Conservation (phyloP, 23 tunicate genomes). For the Ciona savignyi region DNA sequence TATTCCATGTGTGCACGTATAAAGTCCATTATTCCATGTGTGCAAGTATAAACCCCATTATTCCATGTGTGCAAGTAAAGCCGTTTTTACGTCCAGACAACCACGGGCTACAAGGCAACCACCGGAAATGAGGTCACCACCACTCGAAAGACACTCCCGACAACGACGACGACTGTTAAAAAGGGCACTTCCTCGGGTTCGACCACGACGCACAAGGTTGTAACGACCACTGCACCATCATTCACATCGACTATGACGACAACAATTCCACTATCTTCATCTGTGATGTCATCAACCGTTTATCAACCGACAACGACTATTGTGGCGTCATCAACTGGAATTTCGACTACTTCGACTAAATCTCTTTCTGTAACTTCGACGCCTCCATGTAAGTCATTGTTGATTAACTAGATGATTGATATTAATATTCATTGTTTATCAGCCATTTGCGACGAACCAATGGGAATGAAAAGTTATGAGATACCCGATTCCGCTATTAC, state of each 20-base stretch:
- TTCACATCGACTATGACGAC: no score
- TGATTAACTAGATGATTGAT: neutral
- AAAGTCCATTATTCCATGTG: no score
- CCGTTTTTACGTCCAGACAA: no score
- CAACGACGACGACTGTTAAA: neutral
- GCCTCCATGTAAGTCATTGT: no score
- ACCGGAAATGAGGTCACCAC: neutral
- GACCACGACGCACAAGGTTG: neutral
- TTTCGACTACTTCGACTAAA: slow-evolving; percentile 4
- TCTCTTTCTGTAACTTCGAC: neutral
- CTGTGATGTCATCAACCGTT: slow-evolving; percentile 3
- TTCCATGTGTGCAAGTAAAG: no score
- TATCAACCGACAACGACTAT: slow-evolving; percentile 11
- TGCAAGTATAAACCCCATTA: no score
- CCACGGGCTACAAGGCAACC: no score
- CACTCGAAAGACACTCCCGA: neutral
- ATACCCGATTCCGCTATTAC: slow-evolving; percentile 36
- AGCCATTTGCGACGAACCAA: slow-evolving; percentile 60
- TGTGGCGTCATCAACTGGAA: slow-evolving; percentile 1
- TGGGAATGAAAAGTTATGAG: slow-evolving; percentile 63
- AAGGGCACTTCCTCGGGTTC: slow-evolving; percentile 3
- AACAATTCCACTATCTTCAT: no score
- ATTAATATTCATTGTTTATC: neutral
- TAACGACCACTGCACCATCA: neutral
- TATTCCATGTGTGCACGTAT: no score